These are phyloP conservation scores for Pristionchus arcanus DNA, from an alignment of 2,888 invertebrate genomes.

Conservation along the genomic window DNA sequence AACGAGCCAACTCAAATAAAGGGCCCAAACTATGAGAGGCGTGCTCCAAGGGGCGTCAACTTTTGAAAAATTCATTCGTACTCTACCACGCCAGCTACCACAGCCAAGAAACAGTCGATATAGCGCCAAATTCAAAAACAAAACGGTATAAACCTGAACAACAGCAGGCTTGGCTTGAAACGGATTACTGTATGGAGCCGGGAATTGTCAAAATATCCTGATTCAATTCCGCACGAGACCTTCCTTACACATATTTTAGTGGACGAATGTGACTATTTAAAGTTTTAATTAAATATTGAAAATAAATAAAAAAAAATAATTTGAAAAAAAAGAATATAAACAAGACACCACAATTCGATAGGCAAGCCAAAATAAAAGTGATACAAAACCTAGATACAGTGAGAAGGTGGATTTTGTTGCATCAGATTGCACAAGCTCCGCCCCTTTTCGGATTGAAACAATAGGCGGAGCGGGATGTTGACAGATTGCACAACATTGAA, in stretches of 20 bases:
- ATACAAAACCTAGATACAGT: not conserved
- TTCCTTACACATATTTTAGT: not conserved
- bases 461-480: not conserved
- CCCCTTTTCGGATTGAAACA: not conserved
- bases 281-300: not conserved
- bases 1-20: not conserved
- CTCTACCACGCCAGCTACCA: not conserved
- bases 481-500: not conserved
- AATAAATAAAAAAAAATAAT: not conserved
- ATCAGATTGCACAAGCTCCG: not conserved
- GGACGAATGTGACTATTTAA: not conserved
- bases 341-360: not conserved
- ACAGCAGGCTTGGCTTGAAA: not conserved
- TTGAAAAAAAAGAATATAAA: not conserved
- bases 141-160: not conserved
- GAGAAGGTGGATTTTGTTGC: not conserved
- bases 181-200: constrained; percentile 6
- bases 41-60: not conserved
- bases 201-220: constrained; percentile 13
- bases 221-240: constrained; percentile 17
- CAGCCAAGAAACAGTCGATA: not conserved
- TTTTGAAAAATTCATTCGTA: not conserved
- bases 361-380: not conserved
- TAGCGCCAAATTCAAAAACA: not conserved
- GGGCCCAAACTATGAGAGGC: not conserved